Evolutionary conservation across 2,113 vertebrate genomes (phyloP).

Genomic region (Equus quagga): DNA sequence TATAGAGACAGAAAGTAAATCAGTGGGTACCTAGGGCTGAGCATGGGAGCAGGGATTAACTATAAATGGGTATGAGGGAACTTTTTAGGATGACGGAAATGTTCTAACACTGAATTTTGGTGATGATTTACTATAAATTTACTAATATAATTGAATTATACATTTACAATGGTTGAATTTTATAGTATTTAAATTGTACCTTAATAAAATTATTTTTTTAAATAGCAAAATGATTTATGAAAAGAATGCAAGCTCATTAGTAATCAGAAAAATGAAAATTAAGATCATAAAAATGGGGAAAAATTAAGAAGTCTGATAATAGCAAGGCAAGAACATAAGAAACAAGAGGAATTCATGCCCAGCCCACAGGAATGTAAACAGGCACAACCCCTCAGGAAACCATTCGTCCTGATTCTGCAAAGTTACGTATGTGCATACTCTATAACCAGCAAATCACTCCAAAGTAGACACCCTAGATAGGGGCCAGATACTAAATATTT

Average conservation of each 20-base stretch:
- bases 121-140: background rate
- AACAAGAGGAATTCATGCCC: background rate
- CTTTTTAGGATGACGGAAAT: background rate
- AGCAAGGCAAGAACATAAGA: background rate
- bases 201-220: slow-evolving; percentile 27
- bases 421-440: background rate
- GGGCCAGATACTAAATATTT: background rate
- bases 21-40: background rate
- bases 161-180: background rate
- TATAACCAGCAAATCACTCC: background rate
- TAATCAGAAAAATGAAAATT: slow-evolving; percentile 36
- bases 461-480: background rate
- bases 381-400: background rate
- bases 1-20: background rate
- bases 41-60: background rate
- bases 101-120: background rate
- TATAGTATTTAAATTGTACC: background rate
- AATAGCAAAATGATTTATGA: background rate
- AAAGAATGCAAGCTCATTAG: background rate
- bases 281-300: background rate
- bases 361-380: background rate
- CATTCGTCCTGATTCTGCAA: background rate
- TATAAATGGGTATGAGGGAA: background rate
- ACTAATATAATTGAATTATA: background rate
- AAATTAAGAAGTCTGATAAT: background rate